Evolutionary conservation across 2,888 invertebrate genomes (phyloP).

Genomic region (Drosophila helvetica): DNA sequence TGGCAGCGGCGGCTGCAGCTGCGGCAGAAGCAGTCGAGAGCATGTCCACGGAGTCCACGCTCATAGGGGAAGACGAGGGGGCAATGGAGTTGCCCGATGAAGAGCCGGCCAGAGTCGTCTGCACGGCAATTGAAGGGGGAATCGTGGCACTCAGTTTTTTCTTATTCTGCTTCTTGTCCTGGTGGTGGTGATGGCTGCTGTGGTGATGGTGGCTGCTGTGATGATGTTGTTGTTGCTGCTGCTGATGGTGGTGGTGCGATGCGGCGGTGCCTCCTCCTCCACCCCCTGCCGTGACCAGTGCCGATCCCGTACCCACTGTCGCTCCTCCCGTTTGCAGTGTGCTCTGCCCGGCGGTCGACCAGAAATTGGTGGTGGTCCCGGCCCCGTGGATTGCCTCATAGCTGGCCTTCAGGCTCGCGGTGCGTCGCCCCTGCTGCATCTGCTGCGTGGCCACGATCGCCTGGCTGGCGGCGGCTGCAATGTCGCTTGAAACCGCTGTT

Average conservation of each 20-base stretch:
- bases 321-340: conserved; percentile 77
- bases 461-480: conserved; percentile 97
- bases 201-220: conserved; percentile 85
- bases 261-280: conserved; percentile 44
- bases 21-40: conserved; percentile 44
- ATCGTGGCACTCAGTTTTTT: conserved; percentile 40
- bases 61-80: conserved; percentile 80
- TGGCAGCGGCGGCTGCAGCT: conserved; percentile 39
- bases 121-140: conserved; percentile 42
- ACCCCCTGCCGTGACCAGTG: conserved; percentile 43
- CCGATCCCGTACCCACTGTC: conserved; percentile 3
- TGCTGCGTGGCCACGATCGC: conserved; percentile 98
- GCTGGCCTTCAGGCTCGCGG: conserved; percentile 96
- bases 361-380: conserved; percentile 87
- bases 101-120: conserved; percentile 50
- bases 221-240: conserved; percentile 33
- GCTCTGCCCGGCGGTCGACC: conserved; percentile 84
- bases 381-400: conserved; percentile 94
- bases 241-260: conserved; percentile 43
- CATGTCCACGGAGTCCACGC: conserved; percentile 77
- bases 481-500: conserved; percentile 90
- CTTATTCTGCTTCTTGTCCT: conserved; percentile 80
- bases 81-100: conserved; percentile 80
- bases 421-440: conserved; percentile 97
- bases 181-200: conserved; percentile 34